Conservation (phyloP, 2,888 invertebrate species). For the Bombyx huttoni region DNA sequence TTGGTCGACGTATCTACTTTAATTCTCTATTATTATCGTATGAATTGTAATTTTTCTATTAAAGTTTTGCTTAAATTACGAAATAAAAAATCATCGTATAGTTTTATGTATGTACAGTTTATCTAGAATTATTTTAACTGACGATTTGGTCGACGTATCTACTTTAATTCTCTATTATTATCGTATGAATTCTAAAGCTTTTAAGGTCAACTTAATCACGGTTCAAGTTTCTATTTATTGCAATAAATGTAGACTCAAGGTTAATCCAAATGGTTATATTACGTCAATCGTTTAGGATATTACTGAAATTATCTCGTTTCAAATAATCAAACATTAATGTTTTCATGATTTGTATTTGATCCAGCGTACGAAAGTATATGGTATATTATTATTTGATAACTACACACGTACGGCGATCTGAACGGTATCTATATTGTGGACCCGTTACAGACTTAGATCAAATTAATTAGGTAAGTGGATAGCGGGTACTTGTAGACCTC, state of each 20-base stretch:
- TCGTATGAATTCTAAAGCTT: not conserved
- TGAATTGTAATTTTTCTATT: not conserved
- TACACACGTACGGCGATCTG: not conserved
- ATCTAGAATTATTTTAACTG: not conserved
- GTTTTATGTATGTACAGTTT: no score
- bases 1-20: not conserved
- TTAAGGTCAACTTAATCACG: not conserved
- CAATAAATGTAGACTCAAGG: not conserved
- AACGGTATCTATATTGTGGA: not conserved
- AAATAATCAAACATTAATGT: no score
- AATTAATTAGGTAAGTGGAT: constrained; percentile 44
- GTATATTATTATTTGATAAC: not conserved
- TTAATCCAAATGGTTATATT: not conserved
- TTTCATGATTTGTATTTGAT: no score
- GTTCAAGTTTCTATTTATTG: not conserved
- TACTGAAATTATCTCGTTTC: not conserved
- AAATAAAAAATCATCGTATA: not conserved
- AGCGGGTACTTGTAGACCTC: constrained; percentile 47
- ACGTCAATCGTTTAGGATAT: not conserved
- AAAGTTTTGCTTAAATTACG: not conserved
- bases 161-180: not conserved
- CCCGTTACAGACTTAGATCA: constrained; percentile 32
- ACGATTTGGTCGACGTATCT: not conserved
- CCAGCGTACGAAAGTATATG: not conserved
- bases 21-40: not conserved